These are phyloP conservation scores for Trichogramma evanescens DNA, from an alignment of 2,888 invertebrate genomes.

Conservation along the genomic window DNA sequence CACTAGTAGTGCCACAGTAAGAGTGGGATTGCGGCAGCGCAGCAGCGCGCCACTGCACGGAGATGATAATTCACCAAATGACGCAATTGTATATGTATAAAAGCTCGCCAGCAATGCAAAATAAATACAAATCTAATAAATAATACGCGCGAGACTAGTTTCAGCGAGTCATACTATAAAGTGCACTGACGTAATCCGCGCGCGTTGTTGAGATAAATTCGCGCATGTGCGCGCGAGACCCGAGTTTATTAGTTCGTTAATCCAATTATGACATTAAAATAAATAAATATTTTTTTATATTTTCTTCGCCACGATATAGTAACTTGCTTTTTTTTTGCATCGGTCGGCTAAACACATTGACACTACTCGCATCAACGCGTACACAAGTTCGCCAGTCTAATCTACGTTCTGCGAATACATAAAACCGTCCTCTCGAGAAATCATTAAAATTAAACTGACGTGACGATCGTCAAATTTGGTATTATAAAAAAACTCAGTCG, in stretches of 20 bases:
- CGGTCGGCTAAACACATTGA: background rate
- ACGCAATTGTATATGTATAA: background rate
- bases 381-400: background rate
- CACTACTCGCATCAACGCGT: no score
- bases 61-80: conserved; percentile 6
- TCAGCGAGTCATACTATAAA: background rate
- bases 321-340: background rate
- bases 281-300: background rate
- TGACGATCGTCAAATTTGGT: no score
- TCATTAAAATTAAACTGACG: conserved; percentile 2
- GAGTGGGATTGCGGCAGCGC: no score
- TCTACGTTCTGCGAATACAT: conserved; percentile 13
- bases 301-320: background rate
- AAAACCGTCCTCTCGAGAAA: conserved; percentile 9
- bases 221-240: no score
- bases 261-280: conserved; percentile 9
- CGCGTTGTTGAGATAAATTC: conserved; percentile 4
- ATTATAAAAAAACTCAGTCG: no score
- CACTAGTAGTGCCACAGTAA: no score
- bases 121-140: background rate
- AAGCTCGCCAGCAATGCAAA: conserved; percentile 1
- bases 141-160: no score
- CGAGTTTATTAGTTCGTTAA: conserved; percentile 9
- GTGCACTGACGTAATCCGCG: conserved; percentile 2
- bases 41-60: background rate